Evolutionary conservation across 2,113 vertebrate genomes (phyloP).

Genomic region (Nesoenas mayeri): DNA sequence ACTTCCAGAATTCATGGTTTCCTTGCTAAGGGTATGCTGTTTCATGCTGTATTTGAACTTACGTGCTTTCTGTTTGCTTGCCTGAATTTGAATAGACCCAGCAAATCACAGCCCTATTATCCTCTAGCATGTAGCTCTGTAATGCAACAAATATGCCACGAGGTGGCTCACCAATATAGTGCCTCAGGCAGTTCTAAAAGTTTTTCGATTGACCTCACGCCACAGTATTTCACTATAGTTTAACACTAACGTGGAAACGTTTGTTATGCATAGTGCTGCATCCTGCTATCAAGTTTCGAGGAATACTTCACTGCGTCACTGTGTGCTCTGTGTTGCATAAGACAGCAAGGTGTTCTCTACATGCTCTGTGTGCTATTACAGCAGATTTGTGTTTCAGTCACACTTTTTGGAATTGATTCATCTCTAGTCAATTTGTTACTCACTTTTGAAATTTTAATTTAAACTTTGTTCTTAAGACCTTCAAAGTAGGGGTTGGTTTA

Average conservation of each 20-base stretch:
- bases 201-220: accelerated
- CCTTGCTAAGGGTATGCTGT: not conserved
- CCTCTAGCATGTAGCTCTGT: not conserved
- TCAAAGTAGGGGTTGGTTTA: not conserved
- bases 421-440: not conserved
- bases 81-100: not conserved
- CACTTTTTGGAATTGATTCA: accelerated
- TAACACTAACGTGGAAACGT: accelerated
- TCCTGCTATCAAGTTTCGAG: not conserved
- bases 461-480: not conserved
- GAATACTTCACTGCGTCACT: accelerated
- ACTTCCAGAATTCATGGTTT: not conserved
- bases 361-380: accelerated
- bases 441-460: not conserved
- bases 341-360: not conserved
- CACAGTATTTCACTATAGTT: accelerated
- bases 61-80: not conserved
- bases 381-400: not conserved
- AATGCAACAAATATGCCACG: conserved; percentile 21
- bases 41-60: not conserved
- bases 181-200: not conserved
- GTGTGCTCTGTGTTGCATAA: no score
- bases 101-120: not conserved
- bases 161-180: conserved; percentile 64
- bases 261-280: not conserved